phyloP scores from a whole-genome alignment of 2,797 vertebrate genomes.

The Gymnoscopelus microlampas region DNA sequence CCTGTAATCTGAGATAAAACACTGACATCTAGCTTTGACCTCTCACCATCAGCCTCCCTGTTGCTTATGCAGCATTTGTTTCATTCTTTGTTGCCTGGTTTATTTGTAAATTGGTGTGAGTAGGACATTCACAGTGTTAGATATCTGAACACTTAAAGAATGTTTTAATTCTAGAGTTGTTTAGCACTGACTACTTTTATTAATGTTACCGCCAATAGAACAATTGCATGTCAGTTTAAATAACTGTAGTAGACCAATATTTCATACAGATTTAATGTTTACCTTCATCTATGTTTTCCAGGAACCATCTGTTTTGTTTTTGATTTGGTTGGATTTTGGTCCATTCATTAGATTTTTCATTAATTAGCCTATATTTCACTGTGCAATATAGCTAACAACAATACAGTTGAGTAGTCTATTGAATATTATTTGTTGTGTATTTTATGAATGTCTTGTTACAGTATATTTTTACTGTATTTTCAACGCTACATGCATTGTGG shows the following conservation, averaged over 20 bases:
- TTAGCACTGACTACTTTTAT: conserved; percentile 25
- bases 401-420: too few relatives aligned
- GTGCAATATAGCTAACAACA: too few relatives aligned
- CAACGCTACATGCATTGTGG: conserved; percentile 1
- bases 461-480: neutral
- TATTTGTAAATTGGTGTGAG: conserved; percentile 6
- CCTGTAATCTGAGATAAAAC: conserved; percentile 66
- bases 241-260: neutral
- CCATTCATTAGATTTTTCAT: too few relatives aligned
- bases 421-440: neutral
- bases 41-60: neutral
- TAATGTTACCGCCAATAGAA: conserved; percentile 14
- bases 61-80: conserved; percentile 2
- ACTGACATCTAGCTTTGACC: conserved; percentile 23
- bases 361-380: too few relatives aligned
- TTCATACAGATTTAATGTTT: neutral
- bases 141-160: conserved; percentile 32
- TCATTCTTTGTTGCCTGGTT: conserved; percentile 34
- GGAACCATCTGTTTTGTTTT: too few relatives aligned
- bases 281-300: neutral
- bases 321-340: too few relatives aligned
- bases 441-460: neutral
- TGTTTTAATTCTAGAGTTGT: conserved; percentile 48
- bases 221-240: conserved; percentile 7
- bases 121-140: conserved; percentile 11